Base-by-base conservation (phyloP, 2,113 vertebrate species). In the Trematomus loennbergii region DNA sequence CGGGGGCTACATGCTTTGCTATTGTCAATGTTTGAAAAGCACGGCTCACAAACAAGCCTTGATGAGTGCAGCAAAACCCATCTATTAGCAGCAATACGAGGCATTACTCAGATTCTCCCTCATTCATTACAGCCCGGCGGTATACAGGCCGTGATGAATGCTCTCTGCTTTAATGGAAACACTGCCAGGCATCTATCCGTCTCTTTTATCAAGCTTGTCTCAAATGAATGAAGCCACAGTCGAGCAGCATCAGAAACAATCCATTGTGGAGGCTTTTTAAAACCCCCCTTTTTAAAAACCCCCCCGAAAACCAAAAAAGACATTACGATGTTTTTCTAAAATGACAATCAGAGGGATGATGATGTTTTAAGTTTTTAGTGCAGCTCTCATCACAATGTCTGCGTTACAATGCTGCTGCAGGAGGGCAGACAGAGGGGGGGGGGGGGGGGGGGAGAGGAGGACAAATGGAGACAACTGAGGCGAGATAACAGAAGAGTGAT, bases 71-170 rank as follows among this genome's bases (percentile, higher is more conserved):
- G 91, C 89, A 86, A 94, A 93, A 91, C 87, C 92, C 94, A 94
- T 94, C 91, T 93, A 92, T 94, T 94, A 93, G 87, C 88, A 80
- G 78, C 88, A 86, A 89, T 93, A 91, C 89, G 84, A 91, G 88
- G 87, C 88, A 85, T 93, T 93, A 92, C 89, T 94, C 92, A 90
- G 92, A 94, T 90, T 82, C 89, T 74, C 88, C 86, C 88, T 89
- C 92, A 91, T 92, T 93, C 90, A 91, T 93, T 93, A 93, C 45
- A 88, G 89, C 71, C 90, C 85, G 81, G 85, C 89, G 86, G 85
- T 94, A 91, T 91, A 92, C 92, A 92, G 90, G 89, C 88, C 81
- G 91, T 94, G 94, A 95, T 95, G 93, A 93, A 95, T 95, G 94
- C 89, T 86, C 83, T 86, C 83, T 82, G 88, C 90, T 91, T 90